Percentiles rank a stretch among this genome's conserved stretches.
These are phyloP conservation scores for Nasonia vitripennis DNA, from an alignment of 1,140 invertebrate genomes.

Conservation along the genomic window DNA sequence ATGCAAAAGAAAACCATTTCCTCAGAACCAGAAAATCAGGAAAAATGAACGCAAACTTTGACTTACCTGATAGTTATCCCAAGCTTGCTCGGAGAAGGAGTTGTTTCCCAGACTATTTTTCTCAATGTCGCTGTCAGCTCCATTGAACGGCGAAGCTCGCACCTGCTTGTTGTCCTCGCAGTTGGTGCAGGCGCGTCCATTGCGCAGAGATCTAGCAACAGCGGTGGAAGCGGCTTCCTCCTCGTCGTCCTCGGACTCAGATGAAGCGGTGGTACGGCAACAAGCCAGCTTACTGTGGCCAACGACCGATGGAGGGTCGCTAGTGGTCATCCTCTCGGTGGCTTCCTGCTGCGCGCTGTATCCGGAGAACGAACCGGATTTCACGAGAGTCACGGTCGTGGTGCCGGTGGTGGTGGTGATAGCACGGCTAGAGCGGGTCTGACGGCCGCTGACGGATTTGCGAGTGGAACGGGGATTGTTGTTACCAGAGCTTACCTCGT, in stretches of 20 bases:
- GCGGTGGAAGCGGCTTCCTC: neutral
- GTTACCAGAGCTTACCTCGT: slow-evolving; percentile 66
- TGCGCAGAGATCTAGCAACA: neutral
- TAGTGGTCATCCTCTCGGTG: neutral
- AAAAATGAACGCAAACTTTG: neutral
- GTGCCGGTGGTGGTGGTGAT: slow-evolving; percentile 60
- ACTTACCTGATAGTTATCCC: slow-evolving; percentile 87
- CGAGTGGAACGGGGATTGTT: slow-evolving; percentile 58
- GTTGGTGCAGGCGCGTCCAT: neutral
- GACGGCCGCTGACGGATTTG: slow-evolving; percentile 62
- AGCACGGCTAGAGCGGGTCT: slow-evolving; percentile 57
- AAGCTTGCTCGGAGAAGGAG: slow-evolving; percentile 91
- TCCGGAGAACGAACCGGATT: slow-evolving; percentile 82
- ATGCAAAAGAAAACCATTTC: too few relatives aligned
- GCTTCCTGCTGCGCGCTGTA: slow-evolving; percentile 73
- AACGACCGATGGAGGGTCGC: slow-evolving; percentile 12
- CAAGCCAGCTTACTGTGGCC: neutral
- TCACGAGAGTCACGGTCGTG: slow-evolving; percentile 73
- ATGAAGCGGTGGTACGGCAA: slow-evolving; percentile 1
- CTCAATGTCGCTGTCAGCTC: slow-evolving; percentile 71
- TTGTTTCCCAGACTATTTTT: slow-evolving; percentile 77
- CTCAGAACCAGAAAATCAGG: neutral
- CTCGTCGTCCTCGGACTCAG: slow-evolving; percentile 28
- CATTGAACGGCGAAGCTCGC: neutral
- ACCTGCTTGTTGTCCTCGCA: slow-evolving; percentile 50